phyloP scores from a whole-genome alignment of 2,113 vertebrate species.

The Hippolais icterina region DNA sequence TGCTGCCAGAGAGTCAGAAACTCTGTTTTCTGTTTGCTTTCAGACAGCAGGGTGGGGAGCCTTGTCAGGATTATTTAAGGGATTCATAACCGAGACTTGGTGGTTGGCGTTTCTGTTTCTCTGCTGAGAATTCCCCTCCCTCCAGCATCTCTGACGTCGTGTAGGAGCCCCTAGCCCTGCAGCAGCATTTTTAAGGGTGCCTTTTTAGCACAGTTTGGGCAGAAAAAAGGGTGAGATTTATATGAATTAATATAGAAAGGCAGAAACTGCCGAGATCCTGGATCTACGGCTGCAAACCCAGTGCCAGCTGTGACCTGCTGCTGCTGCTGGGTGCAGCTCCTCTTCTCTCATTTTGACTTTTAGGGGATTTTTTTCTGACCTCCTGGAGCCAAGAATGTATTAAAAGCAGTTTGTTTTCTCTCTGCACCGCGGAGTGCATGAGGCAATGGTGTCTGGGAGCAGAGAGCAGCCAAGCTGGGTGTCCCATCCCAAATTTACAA shows the following conservation, averaged over 20 bases:
- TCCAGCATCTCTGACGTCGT: not conserved
- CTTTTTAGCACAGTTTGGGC: not conserved
- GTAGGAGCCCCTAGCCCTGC: not conserved
- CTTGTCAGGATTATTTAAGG: not conserved
- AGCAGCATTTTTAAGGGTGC: not conserved
- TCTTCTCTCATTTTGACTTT: not conserved
- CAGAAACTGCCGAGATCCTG: not conserved
- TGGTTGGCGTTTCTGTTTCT: not conserved
- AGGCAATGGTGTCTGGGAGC: fast-evolving
- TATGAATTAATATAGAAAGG: not conserved
- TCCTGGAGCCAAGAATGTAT: not conserved
- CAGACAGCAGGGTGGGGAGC: not conserved
- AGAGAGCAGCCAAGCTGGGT: not conserved
- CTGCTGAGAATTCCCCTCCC: not conserved
- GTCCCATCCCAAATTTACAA: not conserved
- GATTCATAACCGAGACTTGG: not conserved
- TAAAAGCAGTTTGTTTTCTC: not conserved
- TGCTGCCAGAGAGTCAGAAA: not conserved
- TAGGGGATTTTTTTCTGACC: not conserved
- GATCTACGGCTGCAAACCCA: not conserved
- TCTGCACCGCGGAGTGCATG: fast-evolving
- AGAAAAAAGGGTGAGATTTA: not conserved
- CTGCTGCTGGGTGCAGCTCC: not conserved
- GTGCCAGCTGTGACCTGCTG: not conserved
- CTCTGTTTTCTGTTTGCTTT: not conserved